Evolutionary conservation across 2,888 invertebrate genomes (phyloP).

Genomic region (Mesorhabditis spiculigera): DNA sequence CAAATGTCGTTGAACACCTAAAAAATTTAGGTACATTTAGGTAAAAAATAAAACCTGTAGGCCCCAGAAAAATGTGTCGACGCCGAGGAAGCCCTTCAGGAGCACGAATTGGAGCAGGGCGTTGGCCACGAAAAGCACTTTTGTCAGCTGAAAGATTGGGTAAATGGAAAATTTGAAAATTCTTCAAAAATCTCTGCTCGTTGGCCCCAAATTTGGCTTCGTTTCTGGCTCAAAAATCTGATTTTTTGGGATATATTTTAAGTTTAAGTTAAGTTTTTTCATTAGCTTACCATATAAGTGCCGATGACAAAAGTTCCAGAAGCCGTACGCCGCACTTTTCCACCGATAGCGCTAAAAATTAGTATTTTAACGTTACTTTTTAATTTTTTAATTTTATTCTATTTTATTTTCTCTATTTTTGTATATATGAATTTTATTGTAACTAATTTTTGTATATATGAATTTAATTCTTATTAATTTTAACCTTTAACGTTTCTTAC

Average conservation of each 20-base stretch:
- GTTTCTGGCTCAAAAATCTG: neutral
- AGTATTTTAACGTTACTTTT: neutral
- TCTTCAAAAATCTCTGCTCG: too few relatives aligned
- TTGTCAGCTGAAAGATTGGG: conserved; percentile 38
- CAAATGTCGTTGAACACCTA: conserved; percentile 37
- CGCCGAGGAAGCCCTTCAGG: conserved; percentile 52
- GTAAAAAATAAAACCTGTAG: conserved; percentile 30
- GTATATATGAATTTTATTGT: neutral
- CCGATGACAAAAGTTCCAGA: conserved; percentile 21
- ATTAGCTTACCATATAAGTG: conserved; percentile 41
- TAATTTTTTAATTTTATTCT: too few relatives aligned
- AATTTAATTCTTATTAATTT: neutral
- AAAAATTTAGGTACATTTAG: neutral
- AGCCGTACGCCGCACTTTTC: conserved; percentile 14
- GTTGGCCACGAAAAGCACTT: conserved; percentile 50
- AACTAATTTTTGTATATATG: too few relatives aligned
- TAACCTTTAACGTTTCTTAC: neutral
- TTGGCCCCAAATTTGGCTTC: neutral
- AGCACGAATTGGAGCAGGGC: conserved; percentile 52
- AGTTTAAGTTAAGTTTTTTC: neutral
- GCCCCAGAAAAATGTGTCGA: conserved; percentile 54
- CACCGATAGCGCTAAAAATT: conserved; percentile 8
- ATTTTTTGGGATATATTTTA: conserved; percentile 1
- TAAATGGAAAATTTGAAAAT: neutral
- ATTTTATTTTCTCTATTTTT: neutral